Evolutionary conservation across 2,888 invertebrate genomes (phyloP).

Genomic region (Cephalotes varians): DNA sequence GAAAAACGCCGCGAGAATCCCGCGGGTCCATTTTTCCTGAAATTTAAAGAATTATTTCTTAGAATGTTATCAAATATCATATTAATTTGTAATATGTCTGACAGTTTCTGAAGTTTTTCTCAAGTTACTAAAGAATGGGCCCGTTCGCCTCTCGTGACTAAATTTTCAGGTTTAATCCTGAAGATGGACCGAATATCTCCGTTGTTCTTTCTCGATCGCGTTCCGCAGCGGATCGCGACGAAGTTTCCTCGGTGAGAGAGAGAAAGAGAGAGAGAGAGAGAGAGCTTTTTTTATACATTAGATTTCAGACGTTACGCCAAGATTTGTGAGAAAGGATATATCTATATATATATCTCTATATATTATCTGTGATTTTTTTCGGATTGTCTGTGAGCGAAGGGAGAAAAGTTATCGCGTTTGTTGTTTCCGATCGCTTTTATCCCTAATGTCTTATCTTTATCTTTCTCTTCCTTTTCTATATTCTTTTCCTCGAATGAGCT

Average conservation of each 20-base stretch:
- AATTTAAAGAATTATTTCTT: not conserved
- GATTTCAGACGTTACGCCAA: constrained; percentile 81
- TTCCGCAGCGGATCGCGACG: constrained; percentile 25
- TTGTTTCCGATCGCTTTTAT: constrained; percentile 60
- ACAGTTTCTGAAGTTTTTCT: not conserved
- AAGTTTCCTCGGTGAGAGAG: constrained; percentile 43
- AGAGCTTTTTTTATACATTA: constrained; percentile 80
- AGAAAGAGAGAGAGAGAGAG: constrained; percentile 22
- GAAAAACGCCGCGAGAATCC: not conserved
- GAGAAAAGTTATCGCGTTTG: constrained; percentile 60
- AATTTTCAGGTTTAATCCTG: not conserved
- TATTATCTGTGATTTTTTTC: constrained; percentile 80
- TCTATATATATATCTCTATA: constrained; percentile 32
- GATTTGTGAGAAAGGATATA: constrained; percentile 63
- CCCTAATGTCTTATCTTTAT: constrained; percentile 22
- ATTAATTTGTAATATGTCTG: not conserved
- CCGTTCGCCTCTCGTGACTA: not conserved
- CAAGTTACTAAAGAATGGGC: not conserved
- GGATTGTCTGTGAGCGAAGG: constrained; percentile 68
- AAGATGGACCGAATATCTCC: constrained; percentile 6
- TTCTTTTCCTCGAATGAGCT: constrained; percentile 18
- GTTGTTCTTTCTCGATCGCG: constrained; percentile 34
- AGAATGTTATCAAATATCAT: not conserved
- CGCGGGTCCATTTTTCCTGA: not conserved
- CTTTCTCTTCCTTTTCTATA: constrained; percentile 11